Evolutionary conservation across 2,113 vertebrate genomes (phyloP).

Genomic region (Podiceps cristatus): DNA sequence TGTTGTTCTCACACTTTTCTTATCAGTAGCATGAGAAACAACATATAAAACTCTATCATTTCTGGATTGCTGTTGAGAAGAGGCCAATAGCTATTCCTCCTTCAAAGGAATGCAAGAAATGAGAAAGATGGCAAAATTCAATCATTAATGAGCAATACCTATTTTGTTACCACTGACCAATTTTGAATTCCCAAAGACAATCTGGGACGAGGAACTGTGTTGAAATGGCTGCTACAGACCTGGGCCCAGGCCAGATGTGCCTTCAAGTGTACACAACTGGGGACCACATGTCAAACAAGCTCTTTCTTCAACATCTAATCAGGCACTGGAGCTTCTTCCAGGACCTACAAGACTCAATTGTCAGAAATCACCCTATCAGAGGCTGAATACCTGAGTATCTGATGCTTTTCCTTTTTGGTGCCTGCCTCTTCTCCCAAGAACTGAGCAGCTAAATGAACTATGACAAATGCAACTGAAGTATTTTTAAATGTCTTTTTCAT

Average conservation of each 20-base stretch:
- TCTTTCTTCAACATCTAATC: neutral
- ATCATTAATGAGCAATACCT: neutral
- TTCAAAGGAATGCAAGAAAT: neutral
- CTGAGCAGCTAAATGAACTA: neutral
- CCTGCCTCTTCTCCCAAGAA: neutral
- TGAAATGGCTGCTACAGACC: neutral
- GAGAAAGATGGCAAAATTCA: neutral
- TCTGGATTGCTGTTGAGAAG: neutral
- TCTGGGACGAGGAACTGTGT: neutral
- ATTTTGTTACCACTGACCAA: neutral
- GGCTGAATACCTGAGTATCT: neutral
- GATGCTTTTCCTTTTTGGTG: neutral
- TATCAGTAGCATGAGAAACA: neutral
- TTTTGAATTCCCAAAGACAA: neutral
- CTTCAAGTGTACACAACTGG: neutral
- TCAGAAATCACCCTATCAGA: neutral
- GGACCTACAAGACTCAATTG: fast-evolving
- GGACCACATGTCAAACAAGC: neutral
- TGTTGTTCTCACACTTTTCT: neutral
- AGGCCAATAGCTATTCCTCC: neutral
- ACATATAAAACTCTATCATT: neutral
- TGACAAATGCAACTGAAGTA: neutral
- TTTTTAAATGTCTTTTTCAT: neutral
- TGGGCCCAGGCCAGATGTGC: neutral
- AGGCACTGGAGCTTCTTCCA: neutral